Conservation (phyloP, 2,888 invertebrate genomes). For the Phyllotreta striolata region DNA sequence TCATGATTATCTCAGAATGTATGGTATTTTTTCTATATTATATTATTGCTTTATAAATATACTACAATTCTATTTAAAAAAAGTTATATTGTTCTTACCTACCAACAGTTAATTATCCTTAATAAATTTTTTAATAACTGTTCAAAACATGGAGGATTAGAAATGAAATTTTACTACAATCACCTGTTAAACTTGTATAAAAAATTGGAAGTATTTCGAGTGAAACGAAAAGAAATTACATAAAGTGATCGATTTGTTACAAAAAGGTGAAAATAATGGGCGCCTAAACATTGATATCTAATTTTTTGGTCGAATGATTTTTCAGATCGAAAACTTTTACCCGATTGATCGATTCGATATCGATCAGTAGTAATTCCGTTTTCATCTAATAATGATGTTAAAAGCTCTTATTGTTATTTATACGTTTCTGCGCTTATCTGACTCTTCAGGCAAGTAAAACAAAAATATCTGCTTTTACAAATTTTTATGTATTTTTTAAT, state of each 20-base stretch:
- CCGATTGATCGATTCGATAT: conserved; percentile 27
- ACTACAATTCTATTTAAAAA: too few relatives aligned
- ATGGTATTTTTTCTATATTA: too few relatives aligned
- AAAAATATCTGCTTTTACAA: not conserved
- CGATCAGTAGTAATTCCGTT: conserved; percentile 22
- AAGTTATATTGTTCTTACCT: too few relatives aligned
- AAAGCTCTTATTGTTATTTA: conserved; percentile 1
- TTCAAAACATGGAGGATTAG: too few relatives aligned
- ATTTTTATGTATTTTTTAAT: conserved; percentile 11
- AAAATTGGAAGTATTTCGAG: not conserved
- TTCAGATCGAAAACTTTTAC: conserved; percentile 41
- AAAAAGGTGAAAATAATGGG: conserved; percentile 1
- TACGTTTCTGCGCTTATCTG: conserved; percentile 5
- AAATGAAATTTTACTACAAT: too few relatives aligned
- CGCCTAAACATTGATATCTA: conserved; percentile 11
- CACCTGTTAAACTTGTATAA: too few relatives aligned
- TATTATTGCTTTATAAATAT: too few relatives aligned
- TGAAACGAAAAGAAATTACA: not conserved
- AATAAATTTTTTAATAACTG: too few relatives aligned
- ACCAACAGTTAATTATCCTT: too few relatives aligned
- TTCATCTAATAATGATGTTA: conserved; percentile 20
- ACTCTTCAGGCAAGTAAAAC: conserved; percentile 16
- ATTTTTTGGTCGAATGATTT: conserved; percentile 44
- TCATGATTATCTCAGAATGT: too few relatives aligned
- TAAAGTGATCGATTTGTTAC: conserved; percentile 1